phyloP scores from a whole-genome alignment of 2,797 vertebrate genomes.

The Tachyglossus aculeatus region DNA sequence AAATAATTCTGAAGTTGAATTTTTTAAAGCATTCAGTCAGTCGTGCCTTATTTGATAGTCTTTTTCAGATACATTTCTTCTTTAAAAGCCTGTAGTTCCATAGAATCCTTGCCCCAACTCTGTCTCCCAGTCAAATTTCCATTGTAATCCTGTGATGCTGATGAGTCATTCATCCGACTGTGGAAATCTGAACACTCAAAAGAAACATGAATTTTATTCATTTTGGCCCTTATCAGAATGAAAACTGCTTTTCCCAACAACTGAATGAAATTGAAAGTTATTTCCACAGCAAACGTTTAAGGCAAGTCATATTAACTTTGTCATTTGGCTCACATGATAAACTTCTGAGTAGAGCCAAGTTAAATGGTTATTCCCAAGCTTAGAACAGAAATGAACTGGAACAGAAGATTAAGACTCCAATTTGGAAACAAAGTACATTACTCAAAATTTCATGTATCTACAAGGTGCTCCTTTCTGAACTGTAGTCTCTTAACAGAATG shows the following conservation, averaged over 20 bases:
- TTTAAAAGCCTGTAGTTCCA: neutral
- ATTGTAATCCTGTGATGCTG: neutral
- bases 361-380: neutral
- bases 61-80: neutral
- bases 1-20: neutral
- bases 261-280: neutral
- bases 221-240: neutral
- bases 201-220: neutral
- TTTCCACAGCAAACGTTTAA: neutral
- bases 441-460: neutral
- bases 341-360: conserved; percentile 23
- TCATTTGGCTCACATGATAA: neutral
- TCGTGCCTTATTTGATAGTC: neutral
- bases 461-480: neutral
- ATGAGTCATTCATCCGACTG: conserved; percentile 10
- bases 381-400: accelerated
- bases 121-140: conserved; percentile 5
- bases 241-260: neutral
- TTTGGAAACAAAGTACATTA: neutral
- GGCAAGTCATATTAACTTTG: conserved; percentile 5
- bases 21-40: neutral
- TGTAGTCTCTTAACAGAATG: neutral
- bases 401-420: neutral
- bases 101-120: neutral
- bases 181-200: neutral